Percentiles rank a stretch among this genome's conserved stretches.
Conservation (phyloP, 2,113 vertebrate genomes). For the Eupsittula cactorum region DNA sequence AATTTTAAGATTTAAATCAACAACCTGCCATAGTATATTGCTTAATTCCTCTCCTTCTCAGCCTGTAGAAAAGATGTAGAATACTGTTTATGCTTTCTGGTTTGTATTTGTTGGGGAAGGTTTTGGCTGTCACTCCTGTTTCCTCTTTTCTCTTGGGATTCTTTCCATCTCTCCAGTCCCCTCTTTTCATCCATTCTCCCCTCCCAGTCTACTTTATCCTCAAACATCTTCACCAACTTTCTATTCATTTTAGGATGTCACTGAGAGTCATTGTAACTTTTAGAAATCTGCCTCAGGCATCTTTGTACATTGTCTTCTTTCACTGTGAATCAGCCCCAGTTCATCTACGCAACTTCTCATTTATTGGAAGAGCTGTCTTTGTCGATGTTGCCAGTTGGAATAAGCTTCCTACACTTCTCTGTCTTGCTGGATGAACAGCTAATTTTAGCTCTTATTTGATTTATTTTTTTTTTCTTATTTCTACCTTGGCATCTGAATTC, state of each 20-base stretch:
- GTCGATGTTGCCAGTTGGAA: neutral
- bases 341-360: neutral
- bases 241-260: neutral
- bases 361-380: neutral
- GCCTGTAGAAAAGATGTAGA: neutral
- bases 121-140: neutral
- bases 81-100: neutral
- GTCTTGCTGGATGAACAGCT: neutral
- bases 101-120: neutral
- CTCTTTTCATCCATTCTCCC: neutral
- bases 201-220: neutral
- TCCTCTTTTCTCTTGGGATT: neutral
- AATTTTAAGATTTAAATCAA: constrained; percentile 47
- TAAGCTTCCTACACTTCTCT: neutral
- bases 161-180: neutral
- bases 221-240: neutral
- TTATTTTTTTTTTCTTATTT: neutral
- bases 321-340: neutral
- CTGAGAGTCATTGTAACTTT: neutral
- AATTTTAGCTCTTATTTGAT: neutral
- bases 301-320: neutral
- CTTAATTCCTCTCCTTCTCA: constrained; percentile 6
- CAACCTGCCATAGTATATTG: constrained; percentile 16
- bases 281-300: neutral
- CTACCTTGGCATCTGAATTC: neutral